Base-by-base conservation (phyloP, 2,888 invertebrate species). In the Acrobasis suavella region DNA sequence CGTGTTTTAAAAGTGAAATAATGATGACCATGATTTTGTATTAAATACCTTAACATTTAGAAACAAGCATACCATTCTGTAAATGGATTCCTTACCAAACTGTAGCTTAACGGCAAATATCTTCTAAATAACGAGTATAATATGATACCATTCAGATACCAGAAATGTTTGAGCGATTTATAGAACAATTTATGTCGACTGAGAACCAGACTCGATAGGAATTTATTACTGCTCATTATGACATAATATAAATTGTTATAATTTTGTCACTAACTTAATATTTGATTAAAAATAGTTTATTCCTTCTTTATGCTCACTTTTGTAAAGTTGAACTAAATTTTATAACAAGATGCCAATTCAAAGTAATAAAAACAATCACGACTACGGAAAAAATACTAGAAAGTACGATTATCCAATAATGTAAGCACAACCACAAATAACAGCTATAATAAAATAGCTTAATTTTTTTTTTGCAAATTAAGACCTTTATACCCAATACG, bases 111-210 rank as follows among this genome's bases (percentile, higher is more conserved):
- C 37, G 38, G 38, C 54, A 55, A 38, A 38, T 52, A 55, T 16
- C 10, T 38, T 55, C 15, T 37, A 50, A 59, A 50, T 59, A 50
- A 32, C 32, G 32, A 32, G 32, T 32, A 79, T 76, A 82, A 79
- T 73, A 73, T 74, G 76, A 80, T 76, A 76, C 76, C 68, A 50
- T 76, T 73, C 76, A 71, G 76, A 75, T 71, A 70, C 73, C 42
- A 50, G 22, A 77, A 81, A 82, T 80, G 82, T 86, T 80, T 83
- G 77, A 80, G 74, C 87, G 84, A 88, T 89, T 89, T 89, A 87
- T 87, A 86, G 81, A 83, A 83, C 85, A 87, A 89, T 89, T 89
- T 89, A 89, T 85, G 75, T 85, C 73, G 76, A 80, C 81, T 78
- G 80, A 79, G 84, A 89, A 85, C 87, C 86, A 87, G 86, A 89